Evolutionary conservation across 2,888 invertebrate species (phyloP), one percentile per base, ranked within the genome.

Genomic region (Myathropa florea): DNA sequence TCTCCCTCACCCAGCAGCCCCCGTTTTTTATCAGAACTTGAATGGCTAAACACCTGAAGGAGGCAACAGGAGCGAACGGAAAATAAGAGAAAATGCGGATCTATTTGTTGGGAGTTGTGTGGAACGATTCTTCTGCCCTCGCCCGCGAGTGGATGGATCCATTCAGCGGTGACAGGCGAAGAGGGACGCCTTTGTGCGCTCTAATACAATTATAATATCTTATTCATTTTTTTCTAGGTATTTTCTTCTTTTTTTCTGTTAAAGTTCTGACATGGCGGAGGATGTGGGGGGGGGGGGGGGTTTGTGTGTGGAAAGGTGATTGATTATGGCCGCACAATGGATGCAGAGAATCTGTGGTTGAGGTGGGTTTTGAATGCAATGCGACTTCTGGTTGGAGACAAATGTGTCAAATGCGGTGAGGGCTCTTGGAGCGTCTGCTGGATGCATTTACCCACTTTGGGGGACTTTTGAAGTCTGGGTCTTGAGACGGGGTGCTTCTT

Each of bases 41-140:
- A 46, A 65, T 65, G 64, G 39, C 64, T 65, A 65, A 65, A 65
- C 64, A 65, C 46, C 39, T 65, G 24, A n/a, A 65, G 64, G 12
- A 12, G 57, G 57, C 24, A 23, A 57, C 23, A 23, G n/a, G 24
- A 57, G 24, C 14, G 14, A 57, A 24, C 7, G n/a, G n/a, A 18
- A 53, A 53, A 53, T 4, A 53, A 2, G 1, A 26, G 26, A 46
- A 26, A 65, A 39, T n/a, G 10, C 57, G 4, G 24, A 39, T 65
- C n/a, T 65, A 26, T 65, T 64, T 64, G 64, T 64, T 64, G 36
- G 33, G 21, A 36, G 33, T 63, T 63, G 33, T 63, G 61, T 33
- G 63, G 23, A 64, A 36, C 36, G 24, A 36, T 64, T 65, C 39
- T 39, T n/a, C 64, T 26, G 24, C 23, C n/a, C 26, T 46, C 64